phyloP scores from a whole-genome alignment of 1,140 invertebrate species.

The Elymnias hypermnestra region DNA sequence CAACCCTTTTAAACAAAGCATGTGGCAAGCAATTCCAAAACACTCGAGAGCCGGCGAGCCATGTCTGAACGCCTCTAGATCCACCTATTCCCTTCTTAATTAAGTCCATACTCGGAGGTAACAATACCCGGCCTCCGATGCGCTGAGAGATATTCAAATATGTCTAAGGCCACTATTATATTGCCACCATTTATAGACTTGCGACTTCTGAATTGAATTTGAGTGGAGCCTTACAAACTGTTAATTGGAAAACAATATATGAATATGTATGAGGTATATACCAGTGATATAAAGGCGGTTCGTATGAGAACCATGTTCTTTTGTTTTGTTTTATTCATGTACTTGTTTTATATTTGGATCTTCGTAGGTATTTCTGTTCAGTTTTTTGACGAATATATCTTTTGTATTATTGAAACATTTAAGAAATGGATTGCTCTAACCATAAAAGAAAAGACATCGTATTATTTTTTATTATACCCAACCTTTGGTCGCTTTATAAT shows the following conservation, averaged over 20 bases:
- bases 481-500: no score
- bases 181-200: constrained; percentile 54
- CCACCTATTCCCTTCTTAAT: constrained; percentile 68
- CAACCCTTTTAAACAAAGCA: constrained; percentile 14
- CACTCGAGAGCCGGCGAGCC: constrained; percentile 14
- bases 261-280: constrained; percentile 21
- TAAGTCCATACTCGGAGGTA: constrained; percentile 72
- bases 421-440: no score
- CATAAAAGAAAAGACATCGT: no score
- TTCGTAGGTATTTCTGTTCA: no score
- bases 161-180: constrained; percentile 67
- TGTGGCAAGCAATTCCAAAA: constrained; percentile 22
- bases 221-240: constrained; percentile 30
- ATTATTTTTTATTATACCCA: no score
- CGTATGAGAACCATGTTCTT: no score
- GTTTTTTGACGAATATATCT: no score
- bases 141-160: constrained; percentile 71
- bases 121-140: constrained; percentile 65
- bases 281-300: constrained; percentile 8
- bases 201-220: constrained; percentile 46
- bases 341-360: no score
- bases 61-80: constrained; percentile 59
- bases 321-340: neutral
- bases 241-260: constrained; percentile 34
- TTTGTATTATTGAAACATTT: no score